Conservation (phyloP, 1,140 invertebrate genomes). For the Chymomyza costata region DNA sequence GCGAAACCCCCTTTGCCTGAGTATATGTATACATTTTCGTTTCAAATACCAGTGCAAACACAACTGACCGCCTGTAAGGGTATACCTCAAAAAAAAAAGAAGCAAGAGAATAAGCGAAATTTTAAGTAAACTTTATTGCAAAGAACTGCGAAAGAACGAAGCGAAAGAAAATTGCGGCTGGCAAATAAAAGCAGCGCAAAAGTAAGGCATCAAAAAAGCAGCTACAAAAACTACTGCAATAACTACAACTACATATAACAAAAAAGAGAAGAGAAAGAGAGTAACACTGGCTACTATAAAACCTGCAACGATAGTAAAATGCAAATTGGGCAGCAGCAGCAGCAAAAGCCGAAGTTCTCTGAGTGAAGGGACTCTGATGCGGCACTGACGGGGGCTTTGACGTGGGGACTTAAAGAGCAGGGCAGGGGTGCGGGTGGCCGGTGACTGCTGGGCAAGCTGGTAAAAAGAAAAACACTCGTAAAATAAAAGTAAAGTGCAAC, state of each 20-base stretch:
- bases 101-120: slow-evolving; percentile 50
- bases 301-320: slow-evolving; percentile 70
- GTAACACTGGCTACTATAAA: slow-evolving; percentile 13
- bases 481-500: slow-evolving; percentile 73
- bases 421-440: slow-evolving; percentile 14
- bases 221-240: slow-evolving; percentile 37
- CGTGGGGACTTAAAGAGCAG: slow-evolving; percentile 20
- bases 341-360: too few relatives aligned
- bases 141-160: slow-evolving; percentile 24
- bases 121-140: slow-evolving; percentile 71
- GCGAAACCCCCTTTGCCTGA: too few relatives aligned
- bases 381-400: slow-evolving; percentile 1
- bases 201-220: slow-evolving; percentile 66
- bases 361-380: too few relatives aligned
- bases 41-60: too few relatives aligned
- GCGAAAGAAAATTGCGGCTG: slow-evolving; percentile 53
- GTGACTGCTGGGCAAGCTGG: slow-evolving; percentile 37
- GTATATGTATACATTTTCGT: too few relatives aligned
- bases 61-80: too few relatives aligned
- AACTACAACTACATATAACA: slow-evolving; percentile 52
- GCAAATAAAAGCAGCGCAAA: slow-evolving; percentile 61
- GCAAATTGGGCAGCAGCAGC: slow-evolving; percentile 61
- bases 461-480: slow-evolving; percentile 52
- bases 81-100: too few relatives aligned
- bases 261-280: too few relatives aligned